Evolutionary conservation across 2,888 invertebrate genomes (phyloP), one percentile per base, ranked within the genome.

Genomic region (Aplocera efformata): DNA sequence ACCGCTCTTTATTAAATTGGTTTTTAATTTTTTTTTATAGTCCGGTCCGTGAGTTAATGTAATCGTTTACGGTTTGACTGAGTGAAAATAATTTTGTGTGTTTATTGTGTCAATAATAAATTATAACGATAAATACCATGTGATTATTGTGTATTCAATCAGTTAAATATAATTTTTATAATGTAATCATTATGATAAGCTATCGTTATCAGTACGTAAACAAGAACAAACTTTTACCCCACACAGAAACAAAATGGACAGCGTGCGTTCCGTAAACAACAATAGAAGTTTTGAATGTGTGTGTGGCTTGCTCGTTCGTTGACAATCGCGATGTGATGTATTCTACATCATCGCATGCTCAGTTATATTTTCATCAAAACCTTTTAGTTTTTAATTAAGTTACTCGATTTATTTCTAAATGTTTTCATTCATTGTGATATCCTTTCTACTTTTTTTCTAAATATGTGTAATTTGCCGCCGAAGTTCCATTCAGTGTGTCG

Each of bases 401-500:
- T 80, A 79, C 67, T 76, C 71, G 80, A 79, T 82, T 85, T 54
- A 75, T 84, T 85, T 86, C 85, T 86, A 83, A 85, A 88, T 88
- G 88, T 85, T 85, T 83, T 82, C 83, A 78, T 82, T 81, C 68
- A 66, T 86, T 75, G 88, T 83, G 84, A 72, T 71, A 69, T 72
- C 71, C 72, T 86, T 89, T 79, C 79, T 83, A 70, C 67, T 82
- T 85, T 82, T 88, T 86, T 86, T 85, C 88, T 90, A 93, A 94
- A 93, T 92, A 95, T 95, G 95, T 94, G 93, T 93, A 93, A 93
- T 92, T 93, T 95, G 92, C 95, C 95, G 92, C 92, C 93, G 91
- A 95, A 95, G 92, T 95, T 94, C 91, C 94, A 94, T 91, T 94
- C 94, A 92, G 93, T 96, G 91, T 95, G 95, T 94, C 94, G 95